Evolutionary conservation across 2,888 invertebrate genomes (phyloP).

Genomic region (Gasteruption jaculator): DNA sequence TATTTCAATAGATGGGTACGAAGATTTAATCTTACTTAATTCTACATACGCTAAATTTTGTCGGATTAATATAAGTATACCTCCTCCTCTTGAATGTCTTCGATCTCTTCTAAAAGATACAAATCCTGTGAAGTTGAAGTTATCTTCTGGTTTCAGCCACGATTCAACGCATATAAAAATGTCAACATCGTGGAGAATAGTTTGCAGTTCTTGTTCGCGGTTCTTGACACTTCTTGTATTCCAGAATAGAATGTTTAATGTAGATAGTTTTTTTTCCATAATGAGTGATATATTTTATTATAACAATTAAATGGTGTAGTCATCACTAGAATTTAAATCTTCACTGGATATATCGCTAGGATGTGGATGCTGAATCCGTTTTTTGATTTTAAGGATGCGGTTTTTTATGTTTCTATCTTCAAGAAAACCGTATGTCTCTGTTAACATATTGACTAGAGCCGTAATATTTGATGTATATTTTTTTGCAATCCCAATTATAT

Average conservation of each 20-base stretch:
- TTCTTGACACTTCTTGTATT: constrained; percentile 10
- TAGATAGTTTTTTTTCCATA: background rate
- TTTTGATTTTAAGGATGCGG: background rate
- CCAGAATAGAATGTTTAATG: constrained; percentile 7
- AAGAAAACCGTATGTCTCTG: background rate
- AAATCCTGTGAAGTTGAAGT: constrained; percentile 6
- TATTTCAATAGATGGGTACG: constrained; percentile 7
- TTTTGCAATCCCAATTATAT: background rate
- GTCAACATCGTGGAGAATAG: background rate
- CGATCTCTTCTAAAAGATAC: constrained; percentile 9
- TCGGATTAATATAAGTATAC: constrained; percentile 3
- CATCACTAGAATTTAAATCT: background rate
- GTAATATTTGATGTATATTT: background rate
- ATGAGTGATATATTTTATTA: background rate
- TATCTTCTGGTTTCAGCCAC: constrained; percentile 6
- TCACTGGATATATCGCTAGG: background rate
- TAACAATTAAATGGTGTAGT: background rate
- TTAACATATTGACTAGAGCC: background rate
- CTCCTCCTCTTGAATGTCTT: constrained; percentile 1
- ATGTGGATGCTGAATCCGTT: background rate
- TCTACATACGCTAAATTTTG: constrained; percentile 1
- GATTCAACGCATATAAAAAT: constrained; percentile 12
- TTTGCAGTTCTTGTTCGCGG: constrained; percentile 1
- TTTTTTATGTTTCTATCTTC: background rate
- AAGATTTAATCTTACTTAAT: constrained; percentile 3